These are phyloP conservation scores for Aphaenogaster rudis DNA, from an alignment of 1,140 invertebrate genomes.

Conservation along the genomic window DNA sequence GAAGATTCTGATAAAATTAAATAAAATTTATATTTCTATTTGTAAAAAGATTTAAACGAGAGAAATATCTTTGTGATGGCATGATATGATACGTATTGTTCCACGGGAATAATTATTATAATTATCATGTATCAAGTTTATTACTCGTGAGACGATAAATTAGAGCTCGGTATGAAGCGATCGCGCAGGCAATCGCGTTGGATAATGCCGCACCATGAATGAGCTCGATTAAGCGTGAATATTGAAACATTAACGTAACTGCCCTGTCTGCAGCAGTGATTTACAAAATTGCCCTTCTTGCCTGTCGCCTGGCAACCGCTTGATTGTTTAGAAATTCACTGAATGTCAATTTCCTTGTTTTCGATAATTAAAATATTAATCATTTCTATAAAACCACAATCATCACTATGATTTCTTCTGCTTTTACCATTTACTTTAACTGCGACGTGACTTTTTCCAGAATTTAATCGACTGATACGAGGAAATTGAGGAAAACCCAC, in stretches of 20 bases:
- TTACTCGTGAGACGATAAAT: conserved; percentile 56
- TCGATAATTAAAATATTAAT: conserved; percentile 32
- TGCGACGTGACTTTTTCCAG: background rate
- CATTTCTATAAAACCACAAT: background rate
- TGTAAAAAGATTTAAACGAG: background rate
- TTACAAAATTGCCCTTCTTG: conserved; percentile 74
- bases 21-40: background rate
- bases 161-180: conserved; percentile 55
- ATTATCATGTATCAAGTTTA: conserved; percentile 31
- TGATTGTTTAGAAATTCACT: conserved; percentile 41
- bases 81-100: background rate
- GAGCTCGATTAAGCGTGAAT: conserved; percentile 73
- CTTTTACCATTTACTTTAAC: background rate
- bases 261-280: conserved; percentile 70
- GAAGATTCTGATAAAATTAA: background rate
- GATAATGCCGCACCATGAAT: conserved; percentile 60
- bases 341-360: conserved; percentile 45
- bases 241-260: conserved; percentile 76
- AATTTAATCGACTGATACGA: conserved; percentile 5
- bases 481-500: conserved; percentile 36
- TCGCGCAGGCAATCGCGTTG: conserved; percentile 37
- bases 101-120: conserved; percentile 13
- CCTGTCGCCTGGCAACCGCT: conserved; percentile 52
- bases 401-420: background rate
- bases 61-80: background rate